phyloP scores from a whole-genome alignment of 1,140 invertebrate species.

The Drosophila sulfurigaster region DNA sequence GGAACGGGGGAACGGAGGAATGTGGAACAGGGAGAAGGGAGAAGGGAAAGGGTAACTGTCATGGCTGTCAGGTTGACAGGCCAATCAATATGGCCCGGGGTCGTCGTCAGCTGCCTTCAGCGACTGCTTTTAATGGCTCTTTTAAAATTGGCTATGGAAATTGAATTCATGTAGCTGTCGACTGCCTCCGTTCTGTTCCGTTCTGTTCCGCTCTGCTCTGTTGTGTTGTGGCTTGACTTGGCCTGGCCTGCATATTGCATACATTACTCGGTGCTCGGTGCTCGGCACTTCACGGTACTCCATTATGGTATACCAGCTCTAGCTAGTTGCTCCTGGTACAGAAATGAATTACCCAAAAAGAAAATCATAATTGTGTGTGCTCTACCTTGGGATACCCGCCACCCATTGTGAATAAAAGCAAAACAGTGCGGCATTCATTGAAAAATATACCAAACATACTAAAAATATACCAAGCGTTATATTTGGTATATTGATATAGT shows the following conservation, averaged over 20 bases:
- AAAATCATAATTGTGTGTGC: background rate
- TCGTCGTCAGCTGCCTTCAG: background rate
- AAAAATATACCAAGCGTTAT: too few relatives aligned
- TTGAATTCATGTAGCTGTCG: slow-evolving; percentile 29
- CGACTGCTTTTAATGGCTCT: slow-evolving; percentile 34
- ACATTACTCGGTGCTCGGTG: background rate
- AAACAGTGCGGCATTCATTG: too few relatives aligned
- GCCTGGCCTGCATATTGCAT: slow-evolving; percentile 5
- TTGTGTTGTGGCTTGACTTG: background rate
- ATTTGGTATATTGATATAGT: too few relatives aligned
- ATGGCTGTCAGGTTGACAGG: slow-evolving; percentile 20
- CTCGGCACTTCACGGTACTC: background rate
- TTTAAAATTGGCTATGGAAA: slow-evolving; percentile 32
- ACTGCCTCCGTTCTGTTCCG: too few relatives aligned
- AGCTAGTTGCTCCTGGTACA: slow-evolving; percentile 5
- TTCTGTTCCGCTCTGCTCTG: too few relatives aligned
- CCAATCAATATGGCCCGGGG: slow-evolving; percentile 26
- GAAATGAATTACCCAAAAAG: slow-evolving; percentile 21
- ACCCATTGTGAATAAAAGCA: background rate
- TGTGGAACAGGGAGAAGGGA: background rate
- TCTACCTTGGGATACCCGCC: too few relatives aligned
- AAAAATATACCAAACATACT: background rate
- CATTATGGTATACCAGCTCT: background rate
- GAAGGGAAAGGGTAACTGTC: background rate
- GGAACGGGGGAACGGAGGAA: background rate